These are phyloP conservation scores for Tridacna crocea DNA, from an alignment of 2,888 invertebrate genomes.

Conservation along the genomic window DNA sequence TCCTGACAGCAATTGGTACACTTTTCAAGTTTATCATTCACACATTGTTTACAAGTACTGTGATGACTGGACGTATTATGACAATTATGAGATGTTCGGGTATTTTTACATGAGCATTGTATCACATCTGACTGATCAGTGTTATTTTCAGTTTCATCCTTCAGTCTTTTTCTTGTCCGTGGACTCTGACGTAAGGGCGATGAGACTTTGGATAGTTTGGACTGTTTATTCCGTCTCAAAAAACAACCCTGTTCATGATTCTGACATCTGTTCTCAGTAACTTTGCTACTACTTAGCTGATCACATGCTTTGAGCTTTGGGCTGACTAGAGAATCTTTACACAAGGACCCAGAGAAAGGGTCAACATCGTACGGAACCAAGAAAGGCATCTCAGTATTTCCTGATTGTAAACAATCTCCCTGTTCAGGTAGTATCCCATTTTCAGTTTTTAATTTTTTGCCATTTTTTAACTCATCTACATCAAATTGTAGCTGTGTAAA, in stretches of 20 bases:
- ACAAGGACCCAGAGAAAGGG: constrained; percentile 29
- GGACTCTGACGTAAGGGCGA: constrained; percentile 42
- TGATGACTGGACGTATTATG: not conserved
- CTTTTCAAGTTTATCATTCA: not conserved
- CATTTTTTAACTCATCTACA: constrained; percentile 42
- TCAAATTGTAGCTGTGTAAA: constrained; percentile 57
- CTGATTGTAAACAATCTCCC: constrained; percentile 10
- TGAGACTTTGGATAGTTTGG: constrained; percentile 25
- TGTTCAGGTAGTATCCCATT: constrained; percentile 10
- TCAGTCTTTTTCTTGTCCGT: constrained; percentile 28
- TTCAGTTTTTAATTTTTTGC: not conserved
- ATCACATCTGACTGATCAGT: not conserved
- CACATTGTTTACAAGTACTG: not conserved
- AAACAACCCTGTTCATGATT: not conserved
- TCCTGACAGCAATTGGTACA: not conserved
- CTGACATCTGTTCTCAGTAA: not conserved
- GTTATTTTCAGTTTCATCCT: not conserved
- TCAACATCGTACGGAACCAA: constrained; percentile 56
- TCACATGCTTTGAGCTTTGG: constrained; percentile 40
- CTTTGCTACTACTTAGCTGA: not conserved
- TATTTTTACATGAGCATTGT: constrained; percentile 1
- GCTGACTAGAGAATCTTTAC: constrained; percentile 40
- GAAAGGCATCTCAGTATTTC: constrained; percentile 50
- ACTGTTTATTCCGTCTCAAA: constrained; percentile 7
- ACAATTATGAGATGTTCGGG: not conserved